Base-by-base conservation (phyloP, 2,113 vertebrate genomes). In the Cairina moschata region DNA sequence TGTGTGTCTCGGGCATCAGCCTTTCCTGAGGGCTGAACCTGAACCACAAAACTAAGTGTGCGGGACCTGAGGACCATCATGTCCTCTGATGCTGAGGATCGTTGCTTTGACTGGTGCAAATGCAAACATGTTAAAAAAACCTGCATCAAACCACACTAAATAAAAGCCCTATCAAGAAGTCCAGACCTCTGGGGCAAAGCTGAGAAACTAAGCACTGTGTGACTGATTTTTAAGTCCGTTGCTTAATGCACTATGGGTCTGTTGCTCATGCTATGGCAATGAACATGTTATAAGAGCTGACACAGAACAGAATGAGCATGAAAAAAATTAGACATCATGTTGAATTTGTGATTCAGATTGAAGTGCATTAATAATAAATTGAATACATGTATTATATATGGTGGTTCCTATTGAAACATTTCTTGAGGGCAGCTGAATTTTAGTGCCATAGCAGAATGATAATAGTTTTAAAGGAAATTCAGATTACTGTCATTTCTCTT, bases 351-450 rank as follows among this genome's bases (percentile, higher is more conserved):
- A 88, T 91, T 96, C 95, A 95, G 91, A 96, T 91, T 95, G 87
- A 96, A 95, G 59, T 67, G 59, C 83, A 93, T 96, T 95, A 96
- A 96, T 95, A 96, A 95, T 96, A 88, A 91, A 97, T 93, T 80
- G 55, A 69, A 96, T 59, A 81, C 88, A 96, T 96, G 94, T 86
- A 96, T 97, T 97, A 96, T 97, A 96, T 82, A 96, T 96, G 68
- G 72, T 90, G 17, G 46, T 63, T 94, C 82, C 76, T 88, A 91
- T 71, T 71, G 90, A 88, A 96, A 91, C 32, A 74, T 93, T 95
- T 93, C 91, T 93, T 83, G 72, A 94, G 90, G 94, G 91, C 79
- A 93, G 56, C 38, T 83, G 75, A 86, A 88, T 95, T 97, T 94
- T 93, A 94, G 82, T 85, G 67, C 72, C 63, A n/a, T 38, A 81